Conservation (phyloP, 2,113 vertebrate species). For the Bungarus multicinctus region DNA sequence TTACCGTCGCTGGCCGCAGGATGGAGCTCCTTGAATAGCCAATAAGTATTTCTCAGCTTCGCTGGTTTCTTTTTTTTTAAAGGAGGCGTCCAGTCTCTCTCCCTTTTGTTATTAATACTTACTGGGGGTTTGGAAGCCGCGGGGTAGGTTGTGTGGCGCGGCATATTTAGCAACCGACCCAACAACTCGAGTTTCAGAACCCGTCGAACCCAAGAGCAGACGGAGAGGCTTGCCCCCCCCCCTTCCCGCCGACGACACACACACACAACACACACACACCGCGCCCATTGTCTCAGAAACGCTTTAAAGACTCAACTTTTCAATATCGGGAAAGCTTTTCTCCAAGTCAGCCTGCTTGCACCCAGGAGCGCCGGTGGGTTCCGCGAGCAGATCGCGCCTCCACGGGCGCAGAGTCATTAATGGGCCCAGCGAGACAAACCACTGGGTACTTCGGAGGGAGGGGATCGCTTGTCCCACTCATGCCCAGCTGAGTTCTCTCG, state of each 20-base stretch:
- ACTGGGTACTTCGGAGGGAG: neutral
- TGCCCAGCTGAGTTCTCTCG: conserved; percentile 41
- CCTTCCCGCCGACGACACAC: too few relatives aligned
- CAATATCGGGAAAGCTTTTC: neutral
- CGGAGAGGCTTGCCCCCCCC: neutral
- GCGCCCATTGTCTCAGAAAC: neutral
- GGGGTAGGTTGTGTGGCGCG: rapidly evolving
- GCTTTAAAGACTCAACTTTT: neutral
- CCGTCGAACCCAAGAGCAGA: neutral
- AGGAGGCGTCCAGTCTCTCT: rapidly evolving
- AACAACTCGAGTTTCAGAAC: rapidly evolving
- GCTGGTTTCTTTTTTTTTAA: neutral
- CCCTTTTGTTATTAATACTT: neutral
- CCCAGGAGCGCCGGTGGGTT: conserved; percentile 21
- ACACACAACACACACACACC: too few relatives aligned
- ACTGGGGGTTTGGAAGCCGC: rapidly evolving
- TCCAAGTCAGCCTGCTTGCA: neutral
- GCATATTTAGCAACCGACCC: neutral
- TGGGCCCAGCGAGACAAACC: neutral
- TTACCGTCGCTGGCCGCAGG: conserved; percentile 59
- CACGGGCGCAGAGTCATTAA: neutral
- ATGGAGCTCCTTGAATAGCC: conserved; percentile 69
- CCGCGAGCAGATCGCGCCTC: conserved; percentile 51
- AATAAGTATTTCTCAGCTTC: conserved; percentile 3
- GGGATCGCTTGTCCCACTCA: neutral